Evolutionary conservation across 1,140 invertebrate species (phyloP), one percentile per base, ranked within the genome.

Genomic region (Caenorhabditis latens): DNA sequence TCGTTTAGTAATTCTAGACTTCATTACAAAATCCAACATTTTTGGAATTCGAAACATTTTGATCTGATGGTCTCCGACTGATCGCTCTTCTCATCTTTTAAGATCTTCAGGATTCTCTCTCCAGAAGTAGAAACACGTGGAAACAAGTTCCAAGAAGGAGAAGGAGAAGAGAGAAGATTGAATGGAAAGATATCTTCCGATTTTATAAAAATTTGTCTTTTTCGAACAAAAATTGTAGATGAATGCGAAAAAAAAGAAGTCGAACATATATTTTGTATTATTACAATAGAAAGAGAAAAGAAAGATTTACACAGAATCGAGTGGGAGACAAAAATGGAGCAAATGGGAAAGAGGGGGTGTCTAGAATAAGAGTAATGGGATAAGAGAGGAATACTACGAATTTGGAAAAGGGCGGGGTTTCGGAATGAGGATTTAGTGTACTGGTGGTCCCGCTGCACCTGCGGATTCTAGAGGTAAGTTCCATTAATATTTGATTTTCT

Each of bases 401-500:
- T 58, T 58, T 58, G 6, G 32, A 32, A 63, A 63, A 21, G 2
- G 61, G 61, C 61, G 61, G 61, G n/a, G 61, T 32, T 21, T 32
- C 8, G 57, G 57, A 53, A 53, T 13, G 16, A 19, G 8, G 32
- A 32, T 11, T 19, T 21, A 4, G 3, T 2, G 9, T 5, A 58
- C 55, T 14, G 61, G 61, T 63, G 61, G 61, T 32, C 61, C 61
- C 42, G 43, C 11, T 71, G 40, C 65, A 48, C 14, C 65, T 71
- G 61, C 16, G 48, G 21, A 8, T 21, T 53, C 2, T 6, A 16
- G 16, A 53, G 14, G 16, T 16, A 8, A 48, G n/a, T 71, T 71
- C 65, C n/a, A 46, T 71, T 71, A 71, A 71, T 71, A 71, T 71
- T 71, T 46, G 40, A 67, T 40, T 42, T n/a, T 21, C 50, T 53